phyloP scores from a whole-genome alignment of 2,888 invertebrate genomes.

The Listrodromus nycthemerus region DNA sequence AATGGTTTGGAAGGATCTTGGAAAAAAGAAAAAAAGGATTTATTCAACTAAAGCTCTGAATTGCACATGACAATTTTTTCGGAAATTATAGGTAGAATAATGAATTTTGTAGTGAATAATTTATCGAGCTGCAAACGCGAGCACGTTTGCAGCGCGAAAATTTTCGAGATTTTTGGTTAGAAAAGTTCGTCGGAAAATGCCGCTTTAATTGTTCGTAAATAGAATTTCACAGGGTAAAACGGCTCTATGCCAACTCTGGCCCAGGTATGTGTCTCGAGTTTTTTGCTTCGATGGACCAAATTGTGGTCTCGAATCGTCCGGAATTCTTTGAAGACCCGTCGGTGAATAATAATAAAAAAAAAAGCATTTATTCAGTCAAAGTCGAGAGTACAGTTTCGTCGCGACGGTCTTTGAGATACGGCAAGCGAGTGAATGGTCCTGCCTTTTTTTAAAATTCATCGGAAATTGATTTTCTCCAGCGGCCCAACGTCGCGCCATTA shows the following conservation, averaged over 20 bases:
- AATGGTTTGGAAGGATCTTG: no score
- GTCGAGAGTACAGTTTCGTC: background rate
- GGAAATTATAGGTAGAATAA: background rate
- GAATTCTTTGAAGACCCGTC: background rate
- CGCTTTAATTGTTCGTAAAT: background rate
- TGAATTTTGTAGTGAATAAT: background rate
- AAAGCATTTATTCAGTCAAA: background rate
- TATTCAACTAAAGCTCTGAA: no score
- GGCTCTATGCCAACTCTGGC: no score
- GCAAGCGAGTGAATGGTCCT: background rate
- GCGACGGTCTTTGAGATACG: background rate
- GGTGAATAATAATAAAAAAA: background rate
- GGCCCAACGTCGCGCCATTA: background rate
- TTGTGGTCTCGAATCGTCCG: background rate
- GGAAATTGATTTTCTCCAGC: constrained; percentile 3
- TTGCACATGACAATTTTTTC: background rate
- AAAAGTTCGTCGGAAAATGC: background rate
- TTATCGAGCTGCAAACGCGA: background rate
- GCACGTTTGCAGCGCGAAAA: background rate
- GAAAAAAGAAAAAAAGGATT: no score
- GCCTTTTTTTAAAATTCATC: background rate
- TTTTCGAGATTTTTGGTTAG: background rate
- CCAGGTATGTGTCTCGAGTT: no score
- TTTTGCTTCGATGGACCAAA: no score
- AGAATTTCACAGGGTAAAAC: no score